Evolutionary conservation across 2,797 vertebrate genomes (phyloP), one percentile per base, ranked within the genome.

Genomic region (Lateolabrax maculatus): DNA sequence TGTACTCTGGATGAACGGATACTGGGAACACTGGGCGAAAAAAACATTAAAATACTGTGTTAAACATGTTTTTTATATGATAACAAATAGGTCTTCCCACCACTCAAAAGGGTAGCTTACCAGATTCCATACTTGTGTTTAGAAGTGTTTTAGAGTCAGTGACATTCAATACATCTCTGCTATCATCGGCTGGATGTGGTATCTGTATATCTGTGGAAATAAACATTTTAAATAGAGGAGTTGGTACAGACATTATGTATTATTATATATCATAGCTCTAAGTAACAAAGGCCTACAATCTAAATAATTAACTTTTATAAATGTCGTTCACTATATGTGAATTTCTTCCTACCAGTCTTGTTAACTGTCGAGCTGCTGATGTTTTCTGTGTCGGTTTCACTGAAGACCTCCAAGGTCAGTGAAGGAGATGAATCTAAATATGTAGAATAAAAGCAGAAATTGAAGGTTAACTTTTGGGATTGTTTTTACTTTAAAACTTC

Each of bases 131-230:
- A 25, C 21, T 34, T 66, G 64, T 64, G 21, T 70, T 3, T 31
- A 0, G 13, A 69, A 2, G 25, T 66, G 48, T 84, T 41, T 43
- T 3, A 13, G 61, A 73, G 57, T 62, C 31, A 16, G 57, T 76
- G n/a, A 64, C 46, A 64, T 72, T 77, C 3, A 57, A 16, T 9
- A 43, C 16, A 3, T 62, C 9, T 41, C 21, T 53, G 36, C 15
- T 37, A 1, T 72, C 58, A 9, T 66, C 25, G 6, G 34, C 29
- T 73, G 66, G 16, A 56, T 2, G 64, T 31, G 61, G 1, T 48
- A 46, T 49, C 51, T n/a, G 7, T 46, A 63, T n/a, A n/a, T 66
- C 86, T 89, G 79, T n/a, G 44, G 15, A 36, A 19, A 70, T 2
- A 78, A 52, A 43, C 9, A 64, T n/a, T 39, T 43, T 5, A 70